Evolutionary conservation across 2,113 vertebrate genomes (phyloP).

Genomic region (Jaculus jaculus): DNA sequence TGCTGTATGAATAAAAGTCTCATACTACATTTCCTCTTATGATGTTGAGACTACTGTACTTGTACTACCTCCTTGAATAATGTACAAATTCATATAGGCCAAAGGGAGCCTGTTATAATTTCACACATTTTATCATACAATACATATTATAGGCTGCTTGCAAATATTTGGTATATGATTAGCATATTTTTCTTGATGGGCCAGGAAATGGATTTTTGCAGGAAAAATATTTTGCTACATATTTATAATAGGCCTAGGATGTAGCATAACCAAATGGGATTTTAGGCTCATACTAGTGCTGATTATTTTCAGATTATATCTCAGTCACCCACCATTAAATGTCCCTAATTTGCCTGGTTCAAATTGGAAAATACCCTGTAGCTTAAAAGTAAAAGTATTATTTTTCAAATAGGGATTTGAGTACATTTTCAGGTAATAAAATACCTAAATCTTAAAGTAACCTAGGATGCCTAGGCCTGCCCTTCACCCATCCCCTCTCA

Average conservation of each 20-base stretch:
- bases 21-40: not conserved
- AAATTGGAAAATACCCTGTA: not conserved
- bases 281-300: not conserved
- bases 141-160: not conserved
- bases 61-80: not conserved
- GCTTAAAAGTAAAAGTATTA: not conserved
- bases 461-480: not conserved
- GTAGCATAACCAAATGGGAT: not conserved
- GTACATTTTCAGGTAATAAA: constrained; percentile 22
- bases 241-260: constrained; percentile 14
- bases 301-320: not conserved
- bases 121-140: not conserved
- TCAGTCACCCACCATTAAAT: not conserved
- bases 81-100: not conserved
- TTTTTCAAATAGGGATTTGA: not conserved
- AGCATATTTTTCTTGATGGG: not conserved
- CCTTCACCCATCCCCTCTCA: not conserved
- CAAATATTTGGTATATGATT: constrained; percentile 39
- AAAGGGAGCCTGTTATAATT: not conserved
- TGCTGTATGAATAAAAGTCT: not conserved
- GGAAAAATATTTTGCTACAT: not conserved
- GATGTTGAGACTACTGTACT: not conserved
- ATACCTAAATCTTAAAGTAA: not conserved
- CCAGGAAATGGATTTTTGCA: not conserved
- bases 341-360: not conserved